phyloP scores from a whole-genome alignment of 2,888 invertebrate species.

The Heliconius sara region DNA sequence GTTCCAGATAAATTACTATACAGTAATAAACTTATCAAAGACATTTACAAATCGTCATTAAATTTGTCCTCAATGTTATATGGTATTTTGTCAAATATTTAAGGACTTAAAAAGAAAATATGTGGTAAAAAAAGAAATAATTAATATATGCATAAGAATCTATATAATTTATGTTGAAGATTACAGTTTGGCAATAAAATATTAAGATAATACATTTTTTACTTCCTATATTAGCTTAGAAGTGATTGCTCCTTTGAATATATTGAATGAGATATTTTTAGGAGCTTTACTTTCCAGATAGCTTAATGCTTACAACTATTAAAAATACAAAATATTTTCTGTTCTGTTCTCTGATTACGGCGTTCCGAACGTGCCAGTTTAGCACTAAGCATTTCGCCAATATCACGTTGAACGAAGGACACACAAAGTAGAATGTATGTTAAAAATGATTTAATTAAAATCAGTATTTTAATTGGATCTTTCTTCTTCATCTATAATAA shows the following conservation, averaged over 20 bases:
- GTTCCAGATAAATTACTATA: neutral
- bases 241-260: neutral
- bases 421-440: neutral
- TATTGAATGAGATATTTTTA: neutral
- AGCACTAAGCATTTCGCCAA: neutral
- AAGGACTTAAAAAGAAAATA: too few relatives aligned
- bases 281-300: neutral
- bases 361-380: too few relatives aligned
- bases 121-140: neutral
- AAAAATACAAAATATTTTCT: neutral
- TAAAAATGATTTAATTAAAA: too few relatives aligned
- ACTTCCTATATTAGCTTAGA: neutral
- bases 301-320: conserved; percentile 2
- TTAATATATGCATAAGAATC: neutral
- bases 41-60: conserved; percentile 1
- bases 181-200: conserved; percentile 7
- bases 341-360: neutral
- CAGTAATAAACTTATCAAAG: conserved; percentile 2
- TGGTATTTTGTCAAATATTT: neutral
- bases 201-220: neutral
- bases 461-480: too few relatives aligned
- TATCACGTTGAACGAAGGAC: neutral
- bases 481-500: too few relatives aligned
- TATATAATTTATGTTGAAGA: neutral
- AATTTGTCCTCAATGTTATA: neutral